Conservation (phyloP, 1,140 invertebrate genomes). For the Lanistes nyassanus region DNA sequence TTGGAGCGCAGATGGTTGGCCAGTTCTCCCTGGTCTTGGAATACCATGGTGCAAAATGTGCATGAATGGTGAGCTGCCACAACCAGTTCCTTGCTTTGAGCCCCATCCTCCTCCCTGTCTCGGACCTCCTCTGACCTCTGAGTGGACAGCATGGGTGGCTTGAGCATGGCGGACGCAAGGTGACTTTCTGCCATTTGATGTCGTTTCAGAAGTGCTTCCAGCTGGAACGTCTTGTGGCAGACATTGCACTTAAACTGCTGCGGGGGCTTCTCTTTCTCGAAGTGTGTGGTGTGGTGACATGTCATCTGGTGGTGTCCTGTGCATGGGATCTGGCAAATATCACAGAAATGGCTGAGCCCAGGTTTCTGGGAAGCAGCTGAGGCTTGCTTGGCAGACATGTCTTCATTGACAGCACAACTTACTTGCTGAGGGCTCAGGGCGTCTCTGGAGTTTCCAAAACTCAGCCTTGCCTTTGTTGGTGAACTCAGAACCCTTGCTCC, state of each 20-base stretch:
- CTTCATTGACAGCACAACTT: not conserved
- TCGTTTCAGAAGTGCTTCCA: constrained; percentile 19
- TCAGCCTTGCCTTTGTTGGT: not conserved
- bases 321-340: constrained; percentile 91
- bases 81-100: not conserved
- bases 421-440: constrained; percentile 2
- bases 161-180: not conserved
- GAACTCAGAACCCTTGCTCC: not conserved
- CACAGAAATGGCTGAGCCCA: constrained; percentile 73
- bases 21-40: constrained; percentile 78
- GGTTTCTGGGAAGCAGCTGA: not conserved
- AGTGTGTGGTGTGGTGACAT: constrained; percentile 95
- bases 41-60: constrained; percentile 32
- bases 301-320: constrained; percentile 88
- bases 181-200: constrained; percentile 22
- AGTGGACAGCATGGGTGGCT: not conserved
- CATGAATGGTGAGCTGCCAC: constrained; percentile 9
- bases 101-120: not conserved
- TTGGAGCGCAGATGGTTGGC: constrained; percentile 96
- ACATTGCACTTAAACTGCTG: constrained; percentile 63
- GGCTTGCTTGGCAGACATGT: not conserved
- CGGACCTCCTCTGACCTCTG: not conserved
- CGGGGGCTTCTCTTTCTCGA: constrained; percentile 87
- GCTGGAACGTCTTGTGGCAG: constrained; percentile 30
- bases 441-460: not conserved